phyloP scores from a whole-genome alignment of 1,140 invertebrate genomes.

The Cotesia vestalis region DNA sequence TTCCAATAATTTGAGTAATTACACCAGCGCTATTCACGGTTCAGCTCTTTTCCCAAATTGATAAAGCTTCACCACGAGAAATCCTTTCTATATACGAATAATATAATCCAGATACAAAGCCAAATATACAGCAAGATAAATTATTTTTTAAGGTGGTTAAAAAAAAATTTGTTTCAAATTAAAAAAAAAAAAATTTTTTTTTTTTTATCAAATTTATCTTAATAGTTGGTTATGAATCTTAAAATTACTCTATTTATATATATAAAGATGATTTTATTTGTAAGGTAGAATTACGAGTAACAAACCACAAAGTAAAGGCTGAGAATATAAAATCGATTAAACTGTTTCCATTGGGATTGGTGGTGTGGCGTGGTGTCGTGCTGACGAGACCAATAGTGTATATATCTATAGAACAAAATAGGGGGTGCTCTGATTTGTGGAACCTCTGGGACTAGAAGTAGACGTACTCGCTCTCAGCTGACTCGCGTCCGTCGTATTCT shows the following conservation, averaged over 20 bases:
- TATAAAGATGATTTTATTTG: background rate
- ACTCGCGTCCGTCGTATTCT: conserved; percentile 12
- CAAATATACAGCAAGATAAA: no score
- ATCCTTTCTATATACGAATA: background rate
- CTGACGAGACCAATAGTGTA: no score
- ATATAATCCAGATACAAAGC: no score
- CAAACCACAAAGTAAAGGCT: conserved; percentile 12
- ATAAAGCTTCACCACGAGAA: conserved; percentile 4
- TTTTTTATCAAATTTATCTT: no score
- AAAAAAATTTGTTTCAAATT: no score
- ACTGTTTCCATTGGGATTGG: conserved; percentile 13
- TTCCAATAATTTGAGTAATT: conserved; percentile 31
- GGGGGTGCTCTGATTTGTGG: background rate
- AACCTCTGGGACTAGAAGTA: conserved; percentile 2
- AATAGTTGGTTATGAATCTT: no score
- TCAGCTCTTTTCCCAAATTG: conserved; percentile 1
- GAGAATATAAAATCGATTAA: conserved; percentile 25
- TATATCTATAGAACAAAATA: no score
- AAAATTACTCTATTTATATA: no score
- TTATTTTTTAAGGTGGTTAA: no score
- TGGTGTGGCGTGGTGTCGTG: background rate
- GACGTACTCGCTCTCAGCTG: conserved; percentile 15
- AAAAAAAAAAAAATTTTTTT: no score
- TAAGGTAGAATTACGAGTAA: conserved; percentile 10
- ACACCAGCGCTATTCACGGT: conserved; percentile 10